A percentile compares a stretch with the other conserved stretches of the same genome.
Evolutionary conservation across 1,140 invertebrate genomes (phyloP).

Genomic region (Pseudomyrmex sp.): DNA sequence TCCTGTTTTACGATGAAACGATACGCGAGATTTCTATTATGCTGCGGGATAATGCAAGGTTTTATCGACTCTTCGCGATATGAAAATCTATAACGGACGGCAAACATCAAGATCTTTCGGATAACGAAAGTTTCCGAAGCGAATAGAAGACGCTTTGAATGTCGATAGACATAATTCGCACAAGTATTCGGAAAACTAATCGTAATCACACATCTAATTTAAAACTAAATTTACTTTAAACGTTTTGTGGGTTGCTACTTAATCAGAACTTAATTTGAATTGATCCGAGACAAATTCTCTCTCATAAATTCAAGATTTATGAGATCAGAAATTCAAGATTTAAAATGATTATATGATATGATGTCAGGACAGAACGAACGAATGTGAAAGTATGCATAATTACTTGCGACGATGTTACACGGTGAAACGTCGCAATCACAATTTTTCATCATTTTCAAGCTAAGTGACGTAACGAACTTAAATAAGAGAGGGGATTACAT

Average conservation of each 20-base stretch:
- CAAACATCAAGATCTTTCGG: conserved; percentile 5
- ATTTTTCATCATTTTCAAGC: conserved; percentile 48
- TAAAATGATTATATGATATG: conserved; percentile 14
- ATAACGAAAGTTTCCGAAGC: not conserved
- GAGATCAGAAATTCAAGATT: not conserved
- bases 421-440: conserved; percentile 22
- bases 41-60: not conserved
- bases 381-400: conserved; percentile 15
- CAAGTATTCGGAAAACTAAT: no score
- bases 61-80: not conserved
- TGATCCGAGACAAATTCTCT: no score
- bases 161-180: not conserved
- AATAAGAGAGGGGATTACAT: conserved; percentile 16
- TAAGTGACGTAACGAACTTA: conserved; percentile 23
- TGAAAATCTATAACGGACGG: not conserved
- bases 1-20: not conserved
- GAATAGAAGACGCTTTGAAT: not conserved
- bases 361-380: not conserved
- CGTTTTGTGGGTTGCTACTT: not conserved
- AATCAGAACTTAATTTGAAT: not conserved
- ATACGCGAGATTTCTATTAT: not conserved
- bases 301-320: not conserved
- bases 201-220: no score
- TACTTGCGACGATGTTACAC: not conserved
- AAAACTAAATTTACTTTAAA: not conserved